Conservation (phyloP, 2,888 invertebrate genomes). For the Carterocephalus palaemon region DNA sequence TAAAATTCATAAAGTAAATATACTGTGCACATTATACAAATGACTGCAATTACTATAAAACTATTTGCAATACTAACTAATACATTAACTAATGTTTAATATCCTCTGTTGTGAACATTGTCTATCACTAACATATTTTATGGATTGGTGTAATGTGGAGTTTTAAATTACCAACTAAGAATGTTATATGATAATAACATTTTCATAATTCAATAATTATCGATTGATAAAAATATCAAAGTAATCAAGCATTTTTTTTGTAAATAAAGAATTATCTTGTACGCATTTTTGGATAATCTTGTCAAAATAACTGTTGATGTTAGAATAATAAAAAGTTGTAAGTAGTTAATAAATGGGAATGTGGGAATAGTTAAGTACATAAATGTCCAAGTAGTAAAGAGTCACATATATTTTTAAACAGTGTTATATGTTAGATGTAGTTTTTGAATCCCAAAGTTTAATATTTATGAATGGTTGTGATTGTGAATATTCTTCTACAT, state of each 20-base stretch:
- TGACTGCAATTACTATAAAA: too few relatives aligned
- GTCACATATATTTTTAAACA: conserved; percentile 46
- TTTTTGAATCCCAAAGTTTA: conserved; percentile 53
- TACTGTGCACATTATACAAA: background rate
- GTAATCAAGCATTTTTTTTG: too few relatives aligned
- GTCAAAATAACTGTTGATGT: conserved; percentile 8
- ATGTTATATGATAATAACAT: too few relatives aligned
- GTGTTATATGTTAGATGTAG: conserved; percentile 38
- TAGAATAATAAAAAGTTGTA: conserved; percentile 4
- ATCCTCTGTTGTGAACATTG: too few relatives aligned
- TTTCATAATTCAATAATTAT: too few relatives aligned
- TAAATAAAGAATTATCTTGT: conserved; percentile 4
- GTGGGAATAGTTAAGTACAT: conserved; percentile 12
- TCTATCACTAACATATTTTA: too few relatives aligned
- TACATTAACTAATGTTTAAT: too few relatives aligned
- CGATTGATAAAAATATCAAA: too few relatives aligned
- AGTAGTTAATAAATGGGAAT: conserved; percentile 6
- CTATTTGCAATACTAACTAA: too few relatives aligned
- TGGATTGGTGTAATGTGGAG: too few relatives aligned
- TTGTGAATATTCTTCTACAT: conserved; percentile 38
- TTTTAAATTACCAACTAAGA: too few relatives aligned
- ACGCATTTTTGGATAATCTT: conserved; percentile 2
- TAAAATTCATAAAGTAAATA: conserved; percentile 29
- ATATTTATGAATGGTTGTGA: conserved; percentile 72
- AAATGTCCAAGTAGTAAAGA: conserved; percentile 28